phyloP scores from a whole-genome alignment of 1,140 invertebrate species.

The Trichomalopsis sarcophagae region DNA sequence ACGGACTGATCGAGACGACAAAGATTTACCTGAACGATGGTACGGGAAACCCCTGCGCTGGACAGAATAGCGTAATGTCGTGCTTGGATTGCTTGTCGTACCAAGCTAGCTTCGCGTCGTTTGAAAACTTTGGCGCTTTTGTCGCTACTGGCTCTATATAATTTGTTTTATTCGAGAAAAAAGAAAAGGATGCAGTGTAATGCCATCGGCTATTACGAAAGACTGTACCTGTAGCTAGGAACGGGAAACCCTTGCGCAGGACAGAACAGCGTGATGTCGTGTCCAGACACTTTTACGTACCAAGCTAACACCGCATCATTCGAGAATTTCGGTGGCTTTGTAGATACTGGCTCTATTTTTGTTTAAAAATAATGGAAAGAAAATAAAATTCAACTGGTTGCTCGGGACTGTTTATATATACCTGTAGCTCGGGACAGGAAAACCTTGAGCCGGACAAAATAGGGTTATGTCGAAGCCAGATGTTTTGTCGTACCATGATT shows the following conservation, averaged over 20 bases:
- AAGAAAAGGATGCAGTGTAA: conserved; percentile 10
- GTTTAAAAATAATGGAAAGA: background rate
- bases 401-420: conserved; percentile 53
- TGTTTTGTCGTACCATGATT: conserved; percentile 75
- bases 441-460: conserved; percentile 72
- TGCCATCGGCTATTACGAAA: background rate
- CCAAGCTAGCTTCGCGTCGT: conserved; percentile 65
- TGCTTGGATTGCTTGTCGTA: conserved; percentile 67
- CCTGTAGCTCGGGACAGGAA: conserved; percentile 75
- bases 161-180: background rate
- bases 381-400: background rate
- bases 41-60: conserved; percentile 82
- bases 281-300: conserved; percentile 64
- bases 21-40: conserved; percentile 78
- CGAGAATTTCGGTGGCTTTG: conserved; percentile 78
- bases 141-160: conserved; percentile 68
- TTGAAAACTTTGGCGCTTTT: conserved; percentile 67
- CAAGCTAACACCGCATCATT: conserved; percentile 73
- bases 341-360: conserved; percentile 79
- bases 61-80: conserved; percentile 78
- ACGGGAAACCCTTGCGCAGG: conserved; percentile 84
- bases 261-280: conserved; percentile 71
- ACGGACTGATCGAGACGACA: background rate
- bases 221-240: conserved; percentile 75
- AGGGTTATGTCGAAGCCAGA: conserved; percentile 67